Percentiles rank a stretch among this genome's conserved stretches.
Conservation (phyloP, 2,888 invertebrate species). For the Drosophila histrio region DNA sequence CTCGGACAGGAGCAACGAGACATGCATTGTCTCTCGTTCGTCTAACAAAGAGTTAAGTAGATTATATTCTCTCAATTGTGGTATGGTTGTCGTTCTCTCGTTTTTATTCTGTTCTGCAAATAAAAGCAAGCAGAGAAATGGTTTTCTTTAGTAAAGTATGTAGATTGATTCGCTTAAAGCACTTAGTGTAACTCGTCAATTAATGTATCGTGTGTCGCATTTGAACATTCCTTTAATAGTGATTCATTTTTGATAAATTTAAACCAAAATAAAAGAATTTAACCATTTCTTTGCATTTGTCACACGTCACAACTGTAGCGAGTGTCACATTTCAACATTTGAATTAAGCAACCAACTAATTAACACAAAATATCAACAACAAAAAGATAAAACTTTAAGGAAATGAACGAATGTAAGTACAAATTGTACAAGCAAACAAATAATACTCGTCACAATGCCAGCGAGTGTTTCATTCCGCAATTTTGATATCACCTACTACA, state of each 20-base stretch:
- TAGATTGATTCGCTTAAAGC: neutral
- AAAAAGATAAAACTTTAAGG: too few relatives aligned
- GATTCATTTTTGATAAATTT: neutral
- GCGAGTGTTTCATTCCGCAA: neutral
- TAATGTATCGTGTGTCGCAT: neutral
- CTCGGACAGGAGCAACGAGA: slow-evolving; percentile 1
- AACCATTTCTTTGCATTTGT: neutral
- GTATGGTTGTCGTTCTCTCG: neutral
- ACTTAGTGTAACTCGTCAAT: neutral
- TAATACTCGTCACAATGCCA: neutral
- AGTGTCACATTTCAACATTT: neutral
- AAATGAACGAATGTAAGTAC: too few relatives aligned
- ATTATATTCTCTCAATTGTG: neutral
- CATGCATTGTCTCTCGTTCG: slow-evolving; percentile 43
- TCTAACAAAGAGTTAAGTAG: slow-evolving; percentile 9
- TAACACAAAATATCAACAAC: too few relatives aligned
- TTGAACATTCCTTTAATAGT: neutral
- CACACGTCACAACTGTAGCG: neutral
- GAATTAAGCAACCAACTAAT: too few relatives aligned
- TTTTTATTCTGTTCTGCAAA: slow-evolving; percentile 31
- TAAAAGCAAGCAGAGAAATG: neutral
- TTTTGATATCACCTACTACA: neutral
- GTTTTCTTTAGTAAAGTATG: neutral
- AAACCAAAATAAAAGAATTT: neutral
- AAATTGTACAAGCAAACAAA: too few relatives aligned